Percentiles rank a stretch among this genome's conserved stretches.
Conservation (phyloP, 2,888 invertebrate species). For the Boloria euphrosyne region DNA sequence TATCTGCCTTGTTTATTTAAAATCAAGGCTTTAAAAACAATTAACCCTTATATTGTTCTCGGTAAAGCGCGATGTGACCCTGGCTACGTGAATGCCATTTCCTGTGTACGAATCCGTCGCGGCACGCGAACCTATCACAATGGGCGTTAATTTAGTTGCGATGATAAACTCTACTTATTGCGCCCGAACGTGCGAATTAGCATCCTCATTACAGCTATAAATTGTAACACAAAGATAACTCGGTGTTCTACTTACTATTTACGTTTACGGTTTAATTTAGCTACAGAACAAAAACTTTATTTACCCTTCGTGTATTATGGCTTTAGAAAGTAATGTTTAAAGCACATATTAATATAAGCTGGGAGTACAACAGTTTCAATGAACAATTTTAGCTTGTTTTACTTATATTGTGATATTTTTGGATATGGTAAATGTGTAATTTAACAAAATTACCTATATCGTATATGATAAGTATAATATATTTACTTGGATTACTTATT, state of each 20-base stretch:
- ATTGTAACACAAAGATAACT: conserved; percentile 42
- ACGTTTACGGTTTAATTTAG: conserved; percentile 13
- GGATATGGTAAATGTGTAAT: too few species aligned
- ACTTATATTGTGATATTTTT: too few species aligned
- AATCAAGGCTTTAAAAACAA: conserved; percentile 31
- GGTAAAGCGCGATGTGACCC: conserved; percentile 36
- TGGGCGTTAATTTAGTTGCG: conserved; percentile 68
- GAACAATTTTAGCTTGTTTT: too few species aligned
- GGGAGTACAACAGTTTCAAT: too few species aligned
- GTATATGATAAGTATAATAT: too few species aligned
- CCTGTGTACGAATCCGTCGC: conserved; percentile 60
- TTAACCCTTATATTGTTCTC: conserved; percentile 29
- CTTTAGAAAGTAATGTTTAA: not conserved
- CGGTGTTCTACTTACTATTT: conserved; percentile 14
- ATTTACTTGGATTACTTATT: too few species aligned
- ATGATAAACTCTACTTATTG: conserved; percentile 55
- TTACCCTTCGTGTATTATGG: conserved; percentile 2
- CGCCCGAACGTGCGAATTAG: conserved; percentile 54
- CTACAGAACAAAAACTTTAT: conserved; percentile 14
- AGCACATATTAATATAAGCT: too few species aligned
- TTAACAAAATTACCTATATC: too few species aligned
- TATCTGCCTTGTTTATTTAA: conserved; percentile 27
- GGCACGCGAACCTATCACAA: conserved; percentile 65
- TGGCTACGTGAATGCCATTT: conserved; percentile 58
- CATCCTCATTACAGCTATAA: conserved; percentile 52